Evolutionary conservation across 2,797 vertebrate genomes (phyloP).

Genomic region (Manis javanica): DNA sequence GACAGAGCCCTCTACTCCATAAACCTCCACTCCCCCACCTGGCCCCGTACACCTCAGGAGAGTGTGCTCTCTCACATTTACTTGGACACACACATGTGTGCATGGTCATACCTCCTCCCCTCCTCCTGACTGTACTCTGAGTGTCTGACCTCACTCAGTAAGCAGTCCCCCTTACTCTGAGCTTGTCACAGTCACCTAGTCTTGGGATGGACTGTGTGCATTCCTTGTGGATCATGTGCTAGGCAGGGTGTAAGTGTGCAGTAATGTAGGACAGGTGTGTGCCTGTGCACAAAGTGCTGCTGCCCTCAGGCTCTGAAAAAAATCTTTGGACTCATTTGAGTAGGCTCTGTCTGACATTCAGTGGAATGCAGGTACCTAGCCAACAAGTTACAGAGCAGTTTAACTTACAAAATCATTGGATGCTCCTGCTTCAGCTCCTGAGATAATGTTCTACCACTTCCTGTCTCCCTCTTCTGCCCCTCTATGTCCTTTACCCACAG

Average conservation of each 20-base stretch:
- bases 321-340: background rate
- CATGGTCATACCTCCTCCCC: background rate
- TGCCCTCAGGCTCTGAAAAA: background rate
- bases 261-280: background rate
- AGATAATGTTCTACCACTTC: background rate
- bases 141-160: background rate
- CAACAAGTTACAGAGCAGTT: conserved; percentile 27
- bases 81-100: background rate
- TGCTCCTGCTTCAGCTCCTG: background rate
- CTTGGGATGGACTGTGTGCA: background rate
- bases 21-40: background rate
- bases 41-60: background rate
- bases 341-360: background rate
- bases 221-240: background rate
- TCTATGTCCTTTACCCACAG: background rate
- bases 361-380: background rate
- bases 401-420: background rate
- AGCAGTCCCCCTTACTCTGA: background rate
- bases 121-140: background rate
- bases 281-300: background rate
- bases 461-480: background rate
- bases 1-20: background rate
- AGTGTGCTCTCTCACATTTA: background rate
- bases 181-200: background rate
- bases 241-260: background rate